A percentile compares a stretch with the other conserved stretches of the same genome.
Evolutionary conservation across 2,113 vertebrate species (phyloP).

Genomic region (Cyprinodon brontotheroides): DNA sequence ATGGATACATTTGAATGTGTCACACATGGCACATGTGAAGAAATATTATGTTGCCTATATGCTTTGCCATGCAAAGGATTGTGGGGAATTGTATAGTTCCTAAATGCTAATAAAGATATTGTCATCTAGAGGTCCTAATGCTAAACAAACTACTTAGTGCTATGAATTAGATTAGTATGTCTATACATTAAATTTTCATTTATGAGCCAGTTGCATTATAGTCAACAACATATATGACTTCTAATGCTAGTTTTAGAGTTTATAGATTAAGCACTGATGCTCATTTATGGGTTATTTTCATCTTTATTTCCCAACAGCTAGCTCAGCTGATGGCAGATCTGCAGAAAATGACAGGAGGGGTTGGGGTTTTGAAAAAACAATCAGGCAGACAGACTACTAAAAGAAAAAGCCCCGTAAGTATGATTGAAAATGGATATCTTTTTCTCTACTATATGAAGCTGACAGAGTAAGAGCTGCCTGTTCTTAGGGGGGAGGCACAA

Average conservation of each 20-base stretch:
- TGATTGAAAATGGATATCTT: fast-evolving
- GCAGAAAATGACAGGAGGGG: conserved; percentile 73
- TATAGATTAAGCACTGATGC: not conserved
- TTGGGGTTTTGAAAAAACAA: conserved; percentile 54
- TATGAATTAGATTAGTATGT: not conserved
- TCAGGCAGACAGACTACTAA: conserved; percentile 44
- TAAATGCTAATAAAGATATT: no score
- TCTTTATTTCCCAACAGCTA: conserved; percentile 56
- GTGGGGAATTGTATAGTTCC: no score
- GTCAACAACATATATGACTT: not conserved
- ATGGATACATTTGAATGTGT: no score
- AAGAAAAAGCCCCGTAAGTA: conserved; percentile 54
- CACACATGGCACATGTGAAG: no score
- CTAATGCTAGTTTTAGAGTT: not conserved
- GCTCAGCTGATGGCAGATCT: conserved; percentile 82
- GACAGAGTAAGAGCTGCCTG: not conserved
- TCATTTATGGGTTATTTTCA: not conserved
- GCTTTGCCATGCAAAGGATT: no score
- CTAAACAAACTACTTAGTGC: not conserved
- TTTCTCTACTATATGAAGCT: not conserved
- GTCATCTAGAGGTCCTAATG: not conserved
- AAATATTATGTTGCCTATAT: no score
- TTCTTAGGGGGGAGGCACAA: not conserved
- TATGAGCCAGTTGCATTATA: not conserved
- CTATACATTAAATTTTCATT: no score